Base-by-base conservation (phyloP, 2,888 invertebrate species). In the Phrixothrix hirtus region DNA sequence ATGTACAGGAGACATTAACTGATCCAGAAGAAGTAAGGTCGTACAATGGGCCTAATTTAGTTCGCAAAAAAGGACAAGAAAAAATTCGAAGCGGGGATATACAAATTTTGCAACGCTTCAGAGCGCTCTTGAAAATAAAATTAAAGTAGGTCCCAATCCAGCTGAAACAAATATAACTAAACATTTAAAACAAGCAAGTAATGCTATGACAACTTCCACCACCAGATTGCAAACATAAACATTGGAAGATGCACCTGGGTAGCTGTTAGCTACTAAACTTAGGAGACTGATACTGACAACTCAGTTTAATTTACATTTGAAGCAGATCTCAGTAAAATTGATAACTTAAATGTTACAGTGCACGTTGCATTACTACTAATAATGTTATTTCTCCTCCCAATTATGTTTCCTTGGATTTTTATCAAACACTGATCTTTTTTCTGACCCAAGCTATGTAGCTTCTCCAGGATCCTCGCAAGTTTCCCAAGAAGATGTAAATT, bases 321-420 rank as follows among this genome's bases (percentile, higher is more conserved):
- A 32, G 44, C 47, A 31, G 31, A 58, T 49, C 29, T 50, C 29
- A 55, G 52, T 59, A 46, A n/a, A n/a, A n/a, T n/a, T n/a, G n/a
- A n/a, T n/a, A n/a, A n/a, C n/a, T n/a, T n/a, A n/a, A n/a, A n/a
- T n/a, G n/a, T n/a, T n/a, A n/a, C n/a, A n/a, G n/a, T n/a, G n/a
- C n/a, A n/a, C n/a, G n/a, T n/a, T n/a, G n/a, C n/a, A n/a, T n/a
- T n/a, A n/a, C n/a, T n/a, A n/a, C n/a, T n/a, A n/a, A n/a, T n/a
- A n/a, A n/a, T n/a, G n/a, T n/a, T n/a, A n/a, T n/a, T n/a, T n/a
- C n/a, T n/a, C n/a, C n/a, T n/a, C n/a, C n/a, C n/a, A n/a, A n/a
- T n/a, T n/a, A n/a, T n/a, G n/a, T n/a, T n/a, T n/a, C n/a, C n/a
- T n/a, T n/a, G n/a, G n/a, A n/a, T n/a, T n/a, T n/a, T n/a, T n/a